phyloP scores from a whole-genome alignment of 2,888 invertebrate genomes.

The Embidobia sp. region DNA sequence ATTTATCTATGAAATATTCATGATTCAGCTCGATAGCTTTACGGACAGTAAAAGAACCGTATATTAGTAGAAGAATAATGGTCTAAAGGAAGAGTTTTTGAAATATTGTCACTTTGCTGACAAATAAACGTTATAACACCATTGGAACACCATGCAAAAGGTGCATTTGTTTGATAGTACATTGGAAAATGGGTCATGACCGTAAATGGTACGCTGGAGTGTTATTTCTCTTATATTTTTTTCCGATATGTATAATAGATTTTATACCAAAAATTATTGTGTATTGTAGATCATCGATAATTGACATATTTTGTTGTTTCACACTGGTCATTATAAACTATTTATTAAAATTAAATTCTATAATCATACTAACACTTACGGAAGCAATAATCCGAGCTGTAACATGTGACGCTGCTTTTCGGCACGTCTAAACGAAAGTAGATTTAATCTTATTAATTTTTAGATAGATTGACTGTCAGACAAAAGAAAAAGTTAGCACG shows the following conservation, averaged over 20 bases:
- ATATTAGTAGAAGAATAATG: constrained; percentile 34
- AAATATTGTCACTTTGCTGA: constrained; percentile 30
- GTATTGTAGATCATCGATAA: no score
- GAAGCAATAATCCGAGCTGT: no score
- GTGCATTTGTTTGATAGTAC: constrained; percentile 8
- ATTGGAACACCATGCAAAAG: constrained; percentile 1
- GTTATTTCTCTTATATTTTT: constrained; percentile 11
- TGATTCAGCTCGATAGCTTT: constrained; percentile 49
- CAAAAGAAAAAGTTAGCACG: no score
- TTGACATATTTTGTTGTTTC: neutral
- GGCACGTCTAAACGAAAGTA: no score
- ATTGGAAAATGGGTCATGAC: constrained; percentile 9
- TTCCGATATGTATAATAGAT: constrained; percentile 18
- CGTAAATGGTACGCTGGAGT: constrained; percentile 19
- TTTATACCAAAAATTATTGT: neutral
- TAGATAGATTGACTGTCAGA: no score
- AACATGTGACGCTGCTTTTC: no score
- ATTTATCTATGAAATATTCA: constrained; percentile 59
- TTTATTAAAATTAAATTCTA: no score
- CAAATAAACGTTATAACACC: constrained; percentile 8
- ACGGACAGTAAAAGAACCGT: constrained; percentile 30
- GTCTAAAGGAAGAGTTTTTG: constrained; percentile 34
- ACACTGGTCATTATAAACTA: neutral
- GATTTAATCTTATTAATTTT: no score
- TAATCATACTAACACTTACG: no score